Evolutionary conservation across 2,888 invertebrate species (phyloP), one percentile per base, ranked within the genome.

Genomic region (Ecliptopera silaceata): DNA sequence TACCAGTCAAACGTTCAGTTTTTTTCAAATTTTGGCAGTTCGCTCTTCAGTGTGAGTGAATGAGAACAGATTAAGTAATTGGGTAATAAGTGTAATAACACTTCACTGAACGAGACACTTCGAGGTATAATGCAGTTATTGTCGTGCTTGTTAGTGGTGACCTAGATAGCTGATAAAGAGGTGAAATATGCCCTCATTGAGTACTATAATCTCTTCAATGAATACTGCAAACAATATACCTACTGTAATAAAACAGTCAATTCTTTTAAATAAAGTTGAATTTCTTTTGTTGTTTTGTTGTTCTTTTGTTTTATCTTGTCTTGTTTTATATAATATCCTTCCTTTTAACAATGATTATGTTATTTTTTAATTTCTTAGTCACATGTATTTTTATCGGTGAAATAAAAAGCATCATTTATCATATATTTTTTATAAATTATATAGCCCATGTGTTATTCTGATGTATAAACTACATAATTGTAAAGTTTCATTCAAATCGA

Each of bases 81-180:
- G 50, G 59, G 3, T 54, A 59, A 55, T 55, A 51, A 50, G 59
- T n/a, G 47, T 50, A 59, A 59, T 59, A 51, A 51, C 54, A 55
- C 20, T 57, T 39, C 39, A 34, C 50, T n/a, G 45, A 54, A 59
- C 12, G 45, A 47, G 36, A 42, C 38, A 31, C 44, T 36, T 42
- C 57, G 52, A 20, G 39, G 43, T 58, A 42, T 36, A 51, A 56
- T 44, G 38, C 47, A 44, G 43, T 49, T 48, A 44, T 42, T 29
- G 31, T 20, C 11, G 42, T 13, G 29, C 31, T 29, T 22, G 42
- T 51, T 46, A 46, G 42, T 6, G 39, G 50, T 54, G 58, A 42
- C 50, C 59, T 59, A 56, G 6, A 45, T 54, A 20, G 20, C 13
- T 13, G 20, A 11, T 36, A 36, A 44, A 18, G 36, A 49, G 20